Conservation (phyloP, 2,797 vertebrate genomes). For the Pipistrellus kuhlii region DNA sequence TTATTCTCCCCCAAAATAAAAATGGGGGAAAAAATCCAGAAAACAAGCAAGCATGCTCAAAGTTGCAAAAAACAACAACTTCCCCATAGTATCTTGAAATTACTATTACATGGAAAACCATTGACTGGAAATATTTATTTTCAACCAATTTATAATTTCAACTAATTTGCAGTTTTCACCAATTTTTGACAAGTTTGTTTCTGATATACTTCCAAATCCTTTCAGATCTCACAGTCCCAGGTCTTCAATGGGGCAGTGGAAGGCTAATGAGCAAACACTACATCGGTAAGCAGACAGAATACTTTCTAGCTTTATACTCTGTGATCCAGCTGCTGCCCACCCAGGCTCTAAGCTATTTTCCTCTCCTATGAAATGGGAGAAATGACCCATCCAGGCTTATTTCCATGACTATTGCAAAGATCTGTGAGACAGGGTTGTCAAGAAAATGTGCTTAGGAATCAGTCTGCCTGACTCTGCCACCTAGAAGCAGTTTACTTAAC, state of each 20-base stretch:
- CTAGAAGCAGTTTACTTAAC: background rate
- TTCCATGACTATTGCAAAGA: background rate
- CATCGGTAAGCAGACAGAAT: background rate
- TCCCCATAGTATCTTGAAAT: background rate
- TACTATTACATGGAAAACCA: conserved; percentile 14
- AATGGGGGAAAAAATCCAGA: background rate
- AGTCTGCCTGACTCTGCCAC: background rate
- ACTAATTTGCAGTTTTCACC: background rate
- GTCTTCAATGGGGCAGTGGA: background rate
- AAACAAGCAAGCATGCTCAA: conserved; percentile 42
- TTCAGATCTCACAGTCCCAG: background rate
- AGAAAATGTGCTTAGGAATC: conserved; percentile 39
- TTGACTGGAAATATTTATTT: conserved; percentile 33
- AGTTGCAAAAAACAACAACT: background rate
- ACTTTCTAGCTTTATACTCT: background rate
- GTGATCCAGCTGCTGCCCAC: background rate
- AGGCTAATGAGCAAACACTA: background rate
- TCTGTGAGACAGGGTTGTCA: background rate
- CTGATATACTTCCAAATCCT: background rate
- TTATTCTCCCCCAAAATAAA: conserved; percentile 29
- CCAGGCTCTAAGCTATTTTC: background rate
- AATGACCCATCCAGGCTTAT: background rate
- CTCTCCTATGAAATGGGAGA: background rate
- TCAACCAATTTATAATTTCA: conserved; percentile 43
- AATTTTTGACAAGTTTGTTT: conserved; percentile 50